phyloP scores from a whole-genome alignment of 2,113 vertebrate species.

The Ursus arctos region DNA sequence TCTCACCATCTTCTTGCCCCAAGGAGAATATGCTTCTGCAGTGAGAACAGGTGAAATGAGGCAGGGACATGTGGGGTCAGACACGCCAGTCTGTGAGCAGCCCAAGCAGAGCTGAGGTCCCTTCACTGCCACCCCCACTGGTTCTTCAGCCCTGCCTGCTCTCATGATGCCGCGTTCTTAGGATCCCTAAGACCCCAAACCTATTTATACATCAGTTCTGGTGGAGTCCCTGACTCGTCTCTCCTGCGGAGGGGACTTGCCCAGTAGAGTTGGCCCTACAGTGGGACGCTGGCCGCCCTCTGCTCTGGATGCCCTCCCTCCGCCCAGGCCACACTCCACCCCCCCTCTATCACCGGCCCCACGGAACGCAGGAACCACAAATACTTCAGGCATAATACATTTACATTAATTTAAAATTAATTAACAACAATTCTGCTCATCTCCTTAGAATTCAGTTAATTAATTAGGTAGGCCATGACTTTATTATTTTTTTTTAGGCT shows the following conservation, averaged over 20 bases:
- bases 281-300: accelerated
- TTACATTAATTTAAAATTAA: neutral
- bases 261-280: neutral
- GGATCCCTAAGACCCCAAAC: neutral
- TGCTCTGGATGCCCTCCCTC: neutral
- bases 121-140: too few species aligned
- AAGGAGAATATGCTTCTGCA: neutral
- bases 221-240: accelerated
- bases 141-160: neutral
- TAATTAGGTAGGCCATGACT: neutral
- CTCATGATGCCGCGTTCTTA: accelerated
- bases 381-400: accelerated
- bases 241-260: accelerated
- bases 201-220: neutral
- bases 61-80: accelerated
- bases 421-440: neutral
- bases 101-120: accelerated
- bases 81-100: neutral
- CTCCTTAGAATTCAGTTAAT: neutral
- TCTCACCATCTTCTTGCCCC: neutral
- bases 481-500: neutral
- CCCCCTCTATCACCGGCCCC: too few species aligned
- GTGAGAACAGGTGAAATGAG: neutral
- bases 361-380: accelerated
- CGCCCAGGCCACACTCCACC: neutral